phyloP scores from a whole-genome alignment of 2,113 vertebrate genomes.

The Callipepla squamata region DNA sequence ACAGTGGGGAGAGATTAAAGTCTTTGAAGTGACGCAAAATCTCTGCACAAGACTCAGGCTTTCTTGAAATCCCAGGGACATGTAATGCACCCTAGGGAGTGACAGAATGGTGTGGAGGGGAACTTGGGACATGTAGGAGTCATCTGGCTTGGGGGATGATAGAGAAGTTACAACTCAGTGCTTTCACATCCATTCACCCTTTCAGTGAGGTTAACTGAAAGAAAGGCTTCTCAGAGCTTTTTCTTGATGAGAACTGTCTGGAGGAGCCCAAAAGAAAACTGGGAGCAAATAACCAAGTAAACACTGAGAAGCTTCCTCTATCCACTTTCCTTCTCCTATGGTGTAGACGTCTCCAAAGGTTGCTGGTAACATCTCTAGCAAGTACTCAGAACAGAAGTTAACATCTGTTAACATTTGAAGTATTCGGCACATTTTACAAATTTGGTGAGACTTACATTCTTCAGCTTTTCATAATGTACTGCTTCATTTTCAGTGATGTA shows the following conservation, averaged over 20 bases:
- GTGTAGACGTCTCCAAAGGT: neutral
- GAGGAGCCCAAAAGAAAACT: neutral
- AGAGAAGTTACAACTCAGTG: neutral
- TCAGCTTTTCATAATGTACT: neutral
- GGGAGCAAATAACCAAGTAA: neutral
- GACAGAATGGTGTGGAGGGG: neutral
- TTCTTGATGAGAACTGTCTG: neutral
- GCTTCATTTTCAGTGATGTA: neutral
- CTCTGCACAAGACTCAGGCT: neutral
- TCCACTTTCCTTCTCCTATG: neutral
- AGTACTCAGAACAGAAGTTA: neutral
- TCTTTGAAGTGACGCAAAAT: neutral
- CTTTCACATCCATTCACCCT: neutral
- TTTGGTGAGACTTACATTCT: neutral
- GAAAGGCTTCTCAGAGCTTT: neutral
- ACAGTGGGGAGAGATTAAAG: neutral
- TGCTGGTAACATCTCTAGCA: neutral
- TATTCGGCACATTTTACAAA: neutral
- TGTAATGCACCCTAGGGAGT: neutral
- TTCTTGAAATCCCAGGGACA: neutral
- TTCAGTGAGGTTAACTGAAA: neutral
- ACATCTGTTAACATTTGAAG: constrained; percentile 19
- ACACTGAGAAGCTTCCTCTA: neutral
- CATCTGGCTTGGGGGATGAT: neutral
- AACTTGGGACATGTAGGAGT: neutral